Percentiles rank a stretch among this genome's conserved stretches.
These are phyloP conservation scores for Meteorus sp. DNA, from an alignment of 1,140 invertebrate genomes.

Conservation along the genomic window DNA sequence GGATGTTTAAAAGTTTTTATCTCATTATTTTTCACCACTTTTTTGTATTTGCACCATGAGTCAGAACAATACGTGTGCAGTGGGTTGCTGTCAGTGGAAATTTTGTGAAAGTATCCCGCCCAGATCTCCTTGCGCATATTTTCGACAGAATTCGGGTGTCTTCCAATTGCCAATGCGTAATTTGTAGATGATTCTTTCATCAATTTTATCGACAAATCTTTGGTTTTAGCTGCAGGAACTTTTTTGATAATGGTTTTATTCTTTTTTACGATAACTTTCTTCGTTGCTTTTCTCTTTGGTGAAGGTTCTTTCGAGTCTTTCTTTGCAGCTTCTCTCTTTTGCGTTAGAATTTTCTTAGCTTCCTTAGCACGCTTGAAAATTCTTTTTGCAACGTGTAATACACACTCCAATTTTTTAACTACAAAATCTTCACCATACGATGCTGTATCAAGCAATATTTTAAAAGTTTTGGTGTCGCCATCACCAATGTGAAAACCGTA, in stretches of 20 bases:
- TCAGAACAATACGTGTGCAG: constrained; percentile 32
- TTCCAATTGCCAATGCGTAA: constrained; percentile 26
- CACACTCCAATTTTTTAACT: constrained; percentile 28
- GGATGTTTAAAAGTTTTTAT: constrained; percentile 18
- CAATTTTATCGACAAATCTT: constrained; percentile 16
- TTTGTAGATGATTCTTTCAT: constrained; percentile 25
- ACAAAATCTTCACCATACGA: constrained; percentile 27
- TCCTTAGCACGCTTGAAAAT: constrained; percentile 25
- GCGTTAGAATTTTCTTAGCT: constrained; percentile 25
- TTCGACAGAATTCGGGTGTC: constrained; percentile 21
- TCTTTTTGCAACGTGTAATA: constrained; percentile 28
- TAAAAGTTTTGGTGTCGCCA: constrained; percentile 31
- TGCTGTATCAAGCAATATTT: constrained; percentile 8
- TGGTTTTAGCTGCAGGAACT: constrained; percentile 22
- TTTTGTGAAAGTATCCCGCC: constrained; percentile 32
- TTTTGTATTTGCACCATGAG: constrained; percentile 32
- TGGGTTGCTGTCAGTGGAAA: constrained; percentile 33
- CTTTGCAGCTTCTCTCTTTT: constrained; percentile 25
- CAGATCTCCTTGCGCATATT: constrained; percentile 30
- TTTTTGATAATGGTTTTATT: constrained; percentile 18
- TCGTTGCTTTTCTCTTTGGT: constrained; percentile 18
- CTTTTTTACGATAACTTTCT: constrained; percentile 18
- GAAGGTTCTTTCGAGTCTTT: constrained; percentile 14
- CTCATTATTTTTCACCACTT: constrained; percentile 10
- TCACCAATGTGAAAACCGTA: constrained; percentile 29